These are phyloP conservation scores for Megalonaias nervosa DNA, from an alignment of 1,140 invertebrate species.

Conservation along the genomic window DNA sequence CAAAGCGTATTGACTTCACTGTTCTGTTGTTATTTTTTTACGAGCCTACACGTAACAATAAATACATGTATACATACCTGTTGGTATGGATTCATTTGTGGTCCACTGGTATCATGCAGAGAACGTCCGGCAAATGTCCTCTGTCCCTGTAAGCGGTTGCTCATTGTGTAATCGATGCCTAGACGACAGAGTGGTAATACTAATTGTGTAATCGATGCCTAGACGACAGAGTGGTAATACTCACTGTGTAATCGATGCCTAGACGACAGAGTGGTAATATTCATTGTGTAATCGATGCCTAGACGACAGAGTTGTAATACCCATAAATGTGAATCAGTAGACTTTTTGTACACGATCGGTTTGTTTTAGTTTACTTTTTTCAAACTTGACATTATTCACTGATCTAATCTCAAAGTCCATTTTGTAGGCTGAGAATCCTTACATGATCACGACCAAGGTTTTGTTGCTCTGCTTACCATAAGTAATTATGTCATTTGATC, in stretches of 20 bases:
- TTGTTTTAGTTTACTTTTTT: no score
- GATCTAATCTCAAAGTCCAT: no score
- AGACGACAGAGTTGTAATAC: background rate
- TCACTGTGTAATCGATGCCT: slow-evolving; percentile 73
- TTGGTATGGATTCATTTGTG: slow-evolving; percentile 55
- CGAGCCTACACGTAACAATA: no score
- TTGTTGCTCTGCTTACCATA: no score
- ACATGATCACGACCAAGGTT: no score
- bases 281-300: slow-evolving; percentile 73
- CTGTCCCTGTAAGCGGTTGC: slow-evolving; percentile 67
- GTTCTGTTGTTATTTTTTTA: no score
- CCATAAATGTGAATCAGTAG: no score
- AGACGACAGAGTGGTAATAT: background rate
- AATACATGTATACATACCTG: slow-evolving; percentile 35
- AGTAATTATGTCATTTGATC: no score
- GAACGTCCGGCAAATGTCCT: slow-evolving; percentile 56
- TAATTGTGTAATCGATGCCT: slow-evolving; percentile 73
- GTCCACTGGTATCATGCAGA: slow-evolving; percentile 45
- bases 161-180: slow-evolving; percentile 73
- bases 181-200: background rate
- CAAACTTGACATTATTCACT: no score
- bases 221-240: background rate
- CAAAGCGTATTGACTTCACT: no score
- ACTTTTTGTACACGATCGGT: no score
- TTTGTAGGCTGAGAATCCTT: no score